Conservation (phyloP, 1,140 invertebrate species). For the Leptinotarsa defecta region DNA sequence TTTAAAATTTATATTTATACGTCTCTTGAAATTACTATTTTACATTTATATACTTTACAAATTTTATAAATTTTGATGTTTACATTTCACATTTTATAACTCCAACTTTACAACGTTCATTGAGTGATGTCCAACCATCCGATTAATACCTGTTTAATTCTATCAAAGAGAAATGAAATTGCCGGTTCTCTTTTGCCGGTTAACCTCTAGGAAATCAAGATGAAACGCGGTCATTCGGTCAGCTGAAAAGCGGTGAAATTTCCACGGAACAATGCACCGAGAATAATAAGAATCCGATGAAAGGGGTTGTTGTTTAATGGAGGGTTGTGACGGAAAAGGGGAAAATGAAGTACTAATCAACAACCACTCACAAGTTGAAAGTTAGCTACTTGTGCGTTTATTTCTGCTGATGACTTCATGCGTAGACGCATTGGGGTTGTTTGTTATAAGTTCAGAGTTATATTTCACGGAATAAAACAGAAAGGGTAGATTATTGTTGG, state of each 20-base stretch:
- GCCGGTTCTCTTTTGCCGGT: neutral
- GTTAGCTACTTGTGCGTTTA: neutral
- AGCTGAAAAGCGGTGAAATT: slow-evolving; percentile 18
- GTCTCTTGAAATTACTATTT: too few relatives aligned
- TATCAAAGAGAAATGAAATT: slow-evolving; percentile 10
- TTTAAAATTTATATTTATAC: too few relatives aligned
- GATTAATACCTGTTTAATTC: neutral
- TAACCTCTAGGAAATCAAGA: slow-evolving; percentile 9
- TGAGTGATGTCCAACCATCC: neutral
- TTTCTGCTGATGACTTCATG: slow-evolving; percentile 2
- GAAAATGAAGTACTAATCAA: slow-evolving; percentile 14
- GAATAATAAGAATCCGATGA: slow-evolving; percentile 9
- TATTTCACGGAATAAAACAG: too few relatives aligned
- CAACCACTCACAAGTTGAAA: neutral
- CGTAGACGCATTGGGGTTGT: slow-evolving; percentile 1
- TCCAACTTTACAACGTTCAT: too few relatives aligned
- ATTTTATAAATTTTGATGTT: too few relatives aligned
- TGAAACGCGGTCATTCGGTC: slow-evolving; percentile 15
- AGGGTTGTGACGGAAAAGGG: neutral
- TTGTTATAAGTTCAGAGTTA: neutral
- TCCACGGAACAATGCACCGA: slow-evolving; percentile 8
- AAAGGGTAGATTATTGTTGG: too few relatives aligned
- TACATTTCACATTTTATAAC: too few relatives aligned
- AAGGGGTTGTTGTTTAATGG: slow-evolving; percentile 16
- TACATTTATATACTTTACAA: too few relatives aligned